Conservation (phyloP, 2,113 vertebrate species). For the Muntiacus reevesi region DNA sequence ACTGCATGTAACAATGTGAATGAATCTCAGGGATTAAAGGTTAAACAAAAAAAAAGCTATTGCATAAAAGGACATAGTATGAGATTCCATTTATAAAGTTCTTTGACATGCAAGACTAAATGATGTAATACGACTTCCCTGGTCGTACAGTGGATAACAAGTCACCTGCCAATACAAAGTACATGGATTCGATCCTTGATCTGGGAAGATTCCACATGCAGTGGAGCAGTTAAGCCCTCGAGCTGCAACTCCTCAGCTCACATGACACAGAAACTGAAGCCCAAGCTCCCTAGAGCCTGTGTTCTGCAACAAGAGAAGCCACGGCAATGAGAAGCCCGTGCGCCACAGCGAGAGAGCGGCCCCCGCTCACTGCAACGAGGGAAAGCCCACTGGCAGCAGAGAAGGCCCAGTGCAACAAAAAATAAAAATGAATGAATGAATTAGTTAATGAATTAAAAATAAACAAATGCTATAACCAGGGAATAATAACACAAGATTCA, state of each 20-base stretch:
- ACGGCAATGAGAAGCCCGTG: not conserved
- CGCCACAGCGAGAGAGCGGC: not conserved
- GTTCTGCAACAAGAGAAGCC: not conserved
- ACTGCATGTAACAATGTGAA: not conserved
- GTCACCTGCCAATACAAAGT: not conserved
- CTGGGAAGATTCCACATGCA: not conserved
- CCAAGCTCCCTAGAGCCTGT: not conserved
- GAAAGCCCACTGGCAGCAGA: not conserved
- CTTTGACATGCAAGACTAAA: not conserved
- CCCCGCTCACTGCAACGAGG: not conserved
- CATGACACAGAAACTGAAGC: not conserved
- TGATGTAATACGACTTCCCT: not conserved
- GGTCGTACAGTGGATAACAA: not conserved
- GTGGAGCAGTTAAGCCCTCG: not conserved
- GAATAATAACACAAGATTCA: not conserved
- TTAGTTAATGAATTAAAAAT: not conserved
- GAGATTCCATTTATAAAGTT: not conserved
- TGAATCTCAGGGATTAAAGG: not conserved
- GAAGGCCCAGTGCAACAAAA: not conserved
- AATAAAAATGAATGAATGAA: not conserved
- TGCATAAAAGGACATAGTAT: not conserved
- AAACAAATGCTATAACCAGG: not conserved
- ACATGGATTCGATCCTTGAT: not conserved
- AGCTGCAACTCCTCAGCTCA: not conserved
- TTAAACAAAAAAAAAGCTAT: not conserved